These are phyloP conservation scores for Cryptotermes secundus DNA, from an alignment of 1,140 invertebrate genomes.

Conservation along the genomic window DNA sequence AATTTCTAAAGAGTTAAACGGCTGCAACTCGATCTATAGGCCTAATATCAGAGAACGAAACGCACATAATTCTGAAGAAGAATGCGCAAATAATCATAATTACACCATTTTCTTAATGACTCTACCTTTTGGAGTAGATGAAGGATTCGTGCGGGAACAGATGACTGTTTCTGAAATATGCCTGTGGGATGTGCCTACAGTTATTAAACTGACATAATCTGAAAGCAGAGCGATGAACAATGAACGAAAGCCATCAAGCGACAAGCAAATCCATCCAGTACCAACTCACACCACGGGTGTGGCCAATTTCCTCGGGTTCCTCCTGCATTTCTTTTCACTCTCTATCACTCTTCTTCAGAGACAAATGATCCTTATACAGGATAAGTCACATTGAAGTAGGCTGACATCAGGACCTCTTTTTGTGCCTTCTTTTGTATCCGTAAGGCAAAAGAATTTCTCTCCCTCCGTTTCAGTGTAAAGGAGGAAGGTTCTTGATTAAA, in stretches of 20 bases:
- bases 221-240: neutral
- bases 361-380: neutral
- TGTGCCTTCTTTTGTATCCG: neutral
- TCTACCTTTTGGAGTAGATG: too few relatives aligned
- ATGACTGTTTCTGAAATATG: too few relatives aligned
- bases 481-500: neutral
- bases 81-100: too few relatives aligned
- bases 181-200: too few relatives aligned
- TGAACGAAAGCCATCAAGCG: neutral
- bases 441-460: neutral
- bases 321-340: neutral
- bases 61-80: too few relatives aligned
- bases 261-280: neutral
- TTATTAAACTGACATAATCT: too few relatives aligned
- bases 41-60: too few relatives aligned
- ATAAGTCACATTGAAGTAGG: neutral
- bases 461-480: neutral
- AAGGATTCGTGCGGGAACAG: too few relatives aligned
- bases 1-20: too few relatives aligned
- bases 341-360: neutral
- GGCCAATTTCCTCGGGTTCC: neutral
- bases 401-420: neutral
- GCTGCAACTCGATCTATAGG: too few relatives aligned
- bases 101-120: too few relatives aligned
- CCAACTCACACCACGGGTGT: neutral